Evolutionary conservation across 2,113 vertebrate genomes (phyloP).

Genomic region (Myanophis thanlyinensis): DNA sequence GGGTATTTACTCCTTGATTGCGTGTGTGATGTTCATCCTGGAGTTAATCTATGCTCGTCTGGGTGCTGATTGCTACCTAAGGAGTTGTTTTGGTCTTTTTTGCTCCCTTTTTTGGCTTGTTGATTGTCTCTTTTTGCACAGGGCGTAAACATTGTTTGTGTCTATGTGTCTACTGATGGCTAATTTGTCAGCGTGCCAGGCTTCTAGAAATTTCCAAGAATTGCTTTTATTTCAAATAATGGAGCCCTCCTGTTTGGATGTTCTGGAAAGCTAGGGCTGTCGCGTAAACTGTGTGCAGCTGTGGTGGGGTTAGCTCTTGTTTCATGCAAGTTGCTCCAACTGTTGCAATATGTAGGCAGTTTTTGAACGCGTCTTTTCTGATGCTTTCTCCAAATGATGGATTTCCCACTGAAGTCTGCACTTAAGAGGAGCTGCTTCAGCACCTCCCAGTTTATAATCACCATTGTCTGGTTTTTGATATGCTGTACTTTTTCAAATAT

Average conservation of each 20-base stretch:
- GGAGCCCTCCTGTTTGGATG: background rate
- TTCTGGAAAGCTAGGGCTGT: background rate
- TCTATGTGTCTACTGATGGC: background rate
- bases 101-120: background rate
- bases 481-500: background rate
- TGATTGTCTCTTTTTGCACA: background rate
- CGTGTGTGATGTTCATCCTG: background rate
- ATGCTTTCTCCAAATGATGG: background rate
- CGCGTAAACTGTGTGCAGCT: background rate
- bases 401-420: background rate
- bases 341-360: background rate
- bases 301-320: background rate
- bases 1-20: background rate
- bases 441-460: background rate
- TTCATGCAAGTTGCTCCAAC: background rate
- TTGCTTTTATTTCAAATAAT: background rate
- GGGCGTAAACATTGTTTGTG: background rate
- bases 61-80: background rate
- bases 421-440: conserved; percentile 5
- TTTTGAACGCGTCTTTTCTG: background rate
- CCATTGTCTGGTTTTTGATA: background rate
- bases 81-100: background rate
- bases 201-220: background rate
- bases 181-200: background rate
- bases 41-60: background rate